Evolutionary conservation across 2,113 vertebrate genomes (phyloP), one percentile per base, ranked within the genome.

Genomic region (Thoracochromis brauschi): DNA sequence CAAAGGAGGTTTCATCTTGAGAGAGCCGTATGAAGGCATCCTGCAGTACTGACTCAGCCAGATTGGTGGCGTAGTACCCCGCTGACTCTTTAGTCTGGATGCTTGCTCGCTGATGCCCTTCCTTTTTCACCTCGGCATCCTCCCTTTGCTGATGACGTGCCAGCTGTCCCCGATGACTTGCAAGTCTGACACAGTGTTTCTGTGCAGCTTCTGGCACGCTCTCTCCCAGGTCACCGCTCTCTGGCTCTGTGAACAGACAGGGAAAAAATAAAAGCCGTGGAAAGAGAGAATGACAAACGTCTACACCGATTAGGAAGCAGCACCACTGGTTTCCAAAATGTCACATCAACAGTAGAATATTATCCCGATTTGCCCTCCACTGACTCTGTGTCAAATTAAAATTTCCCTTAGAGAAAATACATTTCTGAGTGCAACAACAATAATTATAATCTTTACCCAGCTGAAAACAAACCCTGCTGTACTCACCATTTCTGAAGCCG

Each of bases 11-110:
- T 80, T 97, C 98, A 57, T 97, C 97, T 86, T 98, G 98, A 87
- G 98, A 98, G 45, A 99, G 95, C 51, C 97, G 96, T 91, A 98
- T 98, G 92, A 99, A 99, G 2, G 98, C 98, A 75, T 99, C 98
- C 90, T 99, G 98, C 5, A 99, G 95, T 49, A 99, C 98, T 1
- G 98, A 98, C 93, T 99, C 98, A 8, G 98, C 98, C 80, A 99
- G 92, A 92, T 98, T 99, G 53, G 96, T 98, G 86, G 98, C 98
- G 2, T 98, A 99, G 87, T 98, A 95, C 42, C 98, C 98, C 2
- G 98, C 95, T 11, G 97, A 97, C 2, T 88, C 94, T 0, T 95
- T 95, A 45, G 86, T 88, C n/a, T 89, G 88, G 51, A 65, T 84
- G 80, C 29, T 93, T 19, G 87, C 51, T 53, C 40, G 92, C 51